Percentiles rank a stretch among this genome's conserved stretches.
phyloP scores from a whole-genome alignment of 2,797 vertebrate species.

The Psittacula echo region DNA sequence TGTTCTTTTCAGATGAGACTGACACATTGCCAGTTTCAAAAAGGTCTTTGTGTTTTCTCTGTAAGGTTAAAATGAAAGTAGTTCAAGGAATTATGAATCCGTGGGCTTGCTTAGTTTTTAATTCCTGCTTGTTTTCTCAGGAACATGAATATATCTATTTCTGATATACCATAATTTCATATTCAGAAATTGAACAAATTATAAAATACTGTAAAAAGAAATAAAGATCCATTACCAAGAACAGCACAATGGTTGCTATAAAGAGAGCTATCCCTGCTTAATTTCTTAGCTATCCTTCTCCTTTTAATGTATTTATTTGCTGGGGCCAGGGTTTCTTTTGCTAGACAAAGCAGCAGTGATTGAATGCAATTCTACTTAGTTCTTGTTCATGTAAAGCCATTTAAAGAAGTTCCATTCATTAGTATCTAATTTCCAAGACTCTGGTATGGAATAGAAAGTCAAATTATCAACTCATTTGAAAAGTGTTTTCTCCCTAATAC shows the following conservation, averaged over 20 bases:
- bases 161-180: not conserved
- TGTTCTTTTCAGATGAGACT: not conserved
- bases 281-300: not conserved
- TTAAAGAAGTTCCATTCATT: not conserved
- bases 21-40: not conserved
- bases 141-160: not conserved
- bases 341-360: not conserved
- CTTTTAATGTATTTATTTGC: not conserved
- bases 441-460: not conserved
- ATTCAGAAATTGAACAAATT: not conserved
- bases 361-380: not conserved
- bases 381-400: not conserved
- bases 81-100: not conserved
- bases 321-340: not conserved
- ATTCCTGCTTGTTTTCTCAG: not conserved
- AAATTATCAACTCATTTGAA: not conserved
- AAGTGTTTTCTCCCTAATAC: not conserved
- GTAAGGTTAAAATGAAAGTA: not conserved
- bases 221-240: not conserved
- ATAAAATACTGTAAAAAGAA: not conserved
- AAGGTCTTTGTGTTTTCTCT: not conserved
- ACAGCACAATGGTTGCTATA: not conserved
- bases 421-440: not conserved
- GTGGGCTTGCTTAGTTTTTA: not conserved
- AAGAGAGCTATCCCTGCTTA: not conserved